These are phyloP conservation scores for Rhipidura dahli DNA, from an alignment of 2,113 vertebrate species.

Conservation along the genomic window DNA sequence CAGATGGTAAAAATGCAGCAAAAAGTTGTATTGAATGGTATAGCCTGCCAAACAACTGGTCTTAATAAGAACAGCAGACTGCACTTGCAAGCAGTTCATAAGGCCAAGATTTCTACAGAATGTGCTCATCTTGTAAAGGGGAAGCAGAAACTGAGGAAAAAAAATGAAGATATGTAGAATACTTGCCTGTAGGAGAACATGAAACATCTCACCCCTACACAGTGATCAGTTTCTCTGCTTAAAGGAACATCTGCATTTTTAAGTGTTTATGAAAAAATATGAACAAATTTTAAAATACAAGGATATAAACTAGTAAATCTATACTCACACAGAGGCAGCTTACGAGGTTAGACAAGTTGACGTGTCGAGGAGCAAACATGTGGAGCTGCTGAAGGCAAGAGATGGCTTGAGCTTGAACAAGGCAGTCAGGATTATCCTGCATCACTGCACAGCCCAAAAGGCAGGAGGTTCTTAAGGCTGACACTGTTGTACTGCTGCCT, in stretches of 20 bases:
- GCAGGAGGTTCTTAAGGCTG: constrained; percentile 80
- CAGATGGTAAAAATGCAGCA: background rate
- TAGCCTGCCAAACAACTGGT: background rate
- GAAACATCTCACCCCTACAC: background rate
- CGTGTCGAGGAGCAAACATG: constrained; percentile 90
- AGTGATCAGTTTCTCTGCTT: background rate
- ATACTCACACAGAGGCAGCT: constrained; percentile 90
- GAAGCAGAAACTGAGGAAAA: background rate
- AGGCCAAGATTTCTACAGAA: background rate
- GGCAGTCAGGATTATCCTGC: constrained; percentile 85
- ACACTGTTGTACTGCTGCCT: constrained; percentile 75
- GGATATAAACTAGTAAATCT: background rate
- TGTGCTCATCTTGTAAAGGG: background rate
- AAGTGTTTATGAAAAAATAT: background rate
- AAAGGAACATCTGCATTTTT: background rate
- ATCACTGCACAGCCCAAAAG: constrained; percentile 87
- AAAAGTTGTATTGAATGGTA: background rate
- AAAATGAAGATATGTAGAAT: background rate
- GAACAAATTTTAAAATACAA: background rate
- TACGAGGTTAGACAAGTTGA: constrained; percentile 86
- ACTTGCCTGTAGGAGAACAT: background rate
- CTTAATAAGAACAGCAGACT: background rate
- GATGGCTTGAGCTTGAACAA: constrained; percentile 88
- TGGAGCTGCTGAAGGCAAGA: constrained; percentile 95
- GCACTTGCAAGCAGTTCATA: background rate